Base-by-base conservation (phyloP, 2,113 vertebrate species). In the Brachionichthys hirsutus region DNA sequence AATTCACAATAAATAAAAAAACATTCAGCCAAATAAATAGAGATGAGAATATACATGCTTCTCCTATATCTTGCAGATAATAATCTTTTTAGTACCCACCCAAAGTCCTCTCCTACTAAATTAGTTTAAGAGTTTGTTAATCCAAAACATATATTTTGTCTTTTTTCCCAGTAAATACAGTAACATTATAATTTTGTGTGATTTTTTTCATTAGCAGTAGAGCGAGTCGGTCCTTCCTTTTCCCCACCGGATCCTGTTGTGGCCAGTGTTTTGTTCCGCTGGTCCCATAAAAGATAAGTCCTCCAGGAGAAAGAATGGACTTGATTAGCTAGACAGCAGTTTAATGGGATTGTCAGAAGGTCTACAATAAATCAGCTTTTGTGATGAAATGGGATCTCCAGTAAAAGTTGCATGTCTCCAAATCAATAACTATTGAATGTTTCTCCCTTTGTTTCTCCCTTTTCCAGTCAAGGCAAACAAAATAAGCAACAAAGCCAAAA, bases 251-350 rank as follows among this genome's bases (percentile, higher is more conserved):
- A 91, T 92, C 89, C 87, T 90, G 87, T 92, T 91, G 91, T 83
- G 20, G 75, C 70, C 48, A 75, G 87, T 88, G 90, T 90, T 30
- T 90, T 85, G 87, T 88, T 86, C 87, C 84, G 81, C 75, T 69
- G 76, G 76, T 70, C 83, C 86, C 74, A 89, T 91, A 91, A 91
- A 91, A 90, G 90, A 91, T 92, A 90, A 91, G 86, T 85, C 87
- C 87, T 87, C 66, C 38, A 82, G 88, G 87, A 90, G 86, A 88
- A 88, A 88, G 90, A 92, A 90, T 89, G 81, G 86, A 91, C 90
- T 91, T 92, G 90, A 92, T 92, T 91, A 92, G 90, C 85, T 81
- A 90, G 90, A 92, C 90, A 91, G 91, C 89, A 91, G 85, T 92
- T 91, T 92, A 92, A 92, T 92, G 90, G 90, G 90, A 92, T 92